These are phyloP conservation scores for Botia kubotai DNA, from an alignment of 2,797 vertebrate species.

Conservation along the genomic window DNA sequence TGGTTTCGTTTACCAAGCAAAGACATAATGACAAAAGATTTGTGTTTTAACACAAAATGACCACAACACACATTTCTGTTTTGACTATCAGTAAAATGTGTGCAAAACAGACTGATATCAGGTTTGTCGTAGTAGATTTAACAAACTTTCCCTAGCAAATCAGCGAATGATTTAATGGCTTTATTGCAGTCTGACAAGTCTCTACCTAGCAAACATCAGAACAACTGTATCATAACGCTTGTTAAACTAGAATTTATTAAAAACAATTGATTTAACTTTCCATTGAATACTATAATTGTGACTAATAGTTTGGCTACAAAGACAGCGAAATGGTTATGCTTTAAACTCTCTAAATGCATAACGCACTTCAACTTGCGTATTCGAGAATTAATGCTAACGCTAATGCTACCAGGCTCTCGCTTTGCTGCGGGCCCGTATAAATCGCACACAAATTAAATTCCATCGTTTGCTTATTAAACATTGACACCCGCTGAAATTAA, in stretches of 20 bases:
- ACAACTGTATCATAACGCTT: neutral
- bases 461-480: neutral
- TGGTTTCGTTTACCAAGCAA: no score
- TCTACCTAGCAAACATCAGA: neutral
- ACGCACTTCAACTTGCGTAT: constrained; percentile 65
- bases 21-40: neutral
- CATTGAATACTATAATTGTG: neutral
- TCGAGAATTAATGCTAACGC: constrained; percentile 35
- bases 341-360: neutral
- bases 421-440: constrained; percentile 32
- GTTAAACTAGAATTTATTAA: neutral
- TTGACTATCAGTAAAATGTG: neutral
- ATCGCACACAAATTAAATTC: neutral
- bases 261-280: neutral
- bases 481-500: neutral
- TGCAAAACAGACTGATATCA: neutral
- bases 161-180: neutral
- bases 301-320: neutral
- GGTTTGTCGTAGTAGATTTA: no score
- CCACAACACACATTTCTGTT: neutral
- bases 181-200: neutral
- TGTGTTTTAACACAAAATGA: neutral
- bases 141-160: no score
- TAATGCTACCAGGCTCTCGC: constrained; percentile 27
- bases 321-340: neutral